Evolutionary conservation across 2,113 vertebrate species (phyloP), one percentile per base, ranked within the genome.

Genomic region (Telmatochromis bifrenatus): DNA sequence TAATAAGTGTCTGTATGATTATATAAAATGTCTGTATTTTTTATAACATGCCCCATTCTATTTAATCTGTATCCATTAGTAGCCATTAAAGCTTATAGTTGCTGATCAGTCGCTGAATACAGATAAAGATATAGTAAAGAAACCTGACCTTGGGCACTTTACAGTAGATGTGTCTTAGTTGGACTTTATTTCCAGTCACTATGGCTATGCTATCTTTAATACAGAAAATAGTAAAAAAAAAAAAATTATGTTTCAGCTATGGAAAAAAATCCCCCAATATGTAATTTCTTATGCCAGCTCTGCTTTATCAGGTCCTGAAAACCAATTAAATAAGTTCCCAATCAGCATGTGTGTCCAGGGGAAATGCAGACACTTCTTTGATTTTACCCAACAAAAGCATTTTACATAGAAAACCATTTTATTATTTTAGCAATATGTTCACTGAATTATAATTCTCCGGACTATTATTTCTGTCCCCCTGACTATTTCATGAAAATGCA

Each of bases 401-500:
- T 70, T 35, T 33, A 65, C 68, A 56, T 60, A 82, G 70, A 87
- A 80, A 37, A 45, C 5, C 19, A 7, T 54, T 54, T 33, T 62
- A 9, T 77, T 45, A 79, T 88, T 92, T 58, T n/a, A 31, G 58
- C 45, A n/a, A 53, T 35, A 84, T 79, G 62, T 83, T 90, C 79
- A 60, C 49, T 35, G 15, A 93, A 87, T 70, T 77, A 26, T 37
- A 87, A 85, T 84, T 82, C 58, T 35, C 17, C 79, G 81, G 31
- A 54, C 12, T 77, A 77, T 77, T 77, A 77, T 77, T 77, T 2
- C 17, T 7, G 79, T 84, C 45, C 85, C 79, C 14, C 19, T 81
- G 81, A 58, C 53, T 6, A 77, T 84, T 93, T 88, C 33, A 79
- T 86, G 77, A 88, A 91, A 91, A 90, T 87, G 91, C 84, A 92